phyloP scores from a whole-genome alignment of 2,797 vertebrate genomes.

The Acomys russatus region DNA sequence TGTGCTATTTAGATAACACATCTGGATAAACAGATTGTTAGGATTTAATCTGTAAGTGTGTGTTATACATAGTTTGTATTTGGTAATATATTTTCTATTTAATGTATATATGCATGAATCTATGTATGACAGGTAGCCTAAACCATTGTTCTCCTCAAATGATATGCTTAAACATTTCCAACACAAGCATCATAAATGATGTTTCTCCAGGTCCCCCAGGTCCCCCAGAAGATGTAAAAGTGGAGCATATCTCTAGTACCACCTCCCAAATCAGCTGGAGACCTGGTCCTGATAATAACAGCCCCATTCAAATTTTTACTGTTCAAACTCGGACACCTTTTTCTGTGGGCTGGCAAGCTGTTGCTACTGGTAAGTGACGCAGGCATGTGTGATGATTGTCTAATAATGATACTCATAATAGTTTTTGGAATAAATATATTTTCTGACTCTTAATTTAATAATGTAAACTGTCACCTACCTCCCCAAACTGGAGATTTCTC shows the following conservation, averaged over 20 bases:
- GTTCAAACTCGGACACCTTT: constrained; percentile 93
- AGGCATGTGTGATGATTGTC: rapidly evolving
- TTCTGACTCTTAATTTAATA: background rate
- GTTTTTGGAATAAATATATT: background rate
- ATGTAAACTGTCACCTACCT: background rate
- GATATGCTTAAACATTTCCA: constrained; percentile 61
- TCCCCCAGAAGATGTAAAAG: constrained; percentile 91
- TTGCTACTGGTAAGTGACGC: constrained; percentile 90
- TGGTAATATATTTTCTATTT: background rate
- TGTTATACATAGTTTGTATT: background rate
- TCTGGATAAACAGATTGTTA: constrained; percentile 23
- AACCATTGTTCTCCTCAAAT: background rate
- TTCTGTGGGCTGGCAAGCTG: constrained; percentile 94
- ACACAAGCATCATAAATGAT: constrained; percentile 59
- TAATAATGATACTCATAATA: background rate
- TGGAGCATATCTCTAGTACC: constrained; percentile 92
- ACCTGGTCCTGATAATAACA: constrained; percentile 93
- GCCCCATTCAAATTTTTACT: constrained; percentile 92
- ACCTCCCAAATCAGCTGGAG: constrained; percentile 92
- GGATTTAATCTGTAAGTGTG: constrained; percentile 10
- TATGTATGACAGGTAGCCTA: constrained; percentile 1
- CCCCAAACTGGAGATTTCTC: background rate
- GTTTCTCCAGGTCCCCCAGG: constrained; percentile 91
- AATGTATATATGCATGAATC: no score
- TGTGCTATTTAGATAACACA: background rate